phyloP scores from a whole-genome alignment of 2,888 invertebrate species.

The Rhyacophila evoluta region DNA sequence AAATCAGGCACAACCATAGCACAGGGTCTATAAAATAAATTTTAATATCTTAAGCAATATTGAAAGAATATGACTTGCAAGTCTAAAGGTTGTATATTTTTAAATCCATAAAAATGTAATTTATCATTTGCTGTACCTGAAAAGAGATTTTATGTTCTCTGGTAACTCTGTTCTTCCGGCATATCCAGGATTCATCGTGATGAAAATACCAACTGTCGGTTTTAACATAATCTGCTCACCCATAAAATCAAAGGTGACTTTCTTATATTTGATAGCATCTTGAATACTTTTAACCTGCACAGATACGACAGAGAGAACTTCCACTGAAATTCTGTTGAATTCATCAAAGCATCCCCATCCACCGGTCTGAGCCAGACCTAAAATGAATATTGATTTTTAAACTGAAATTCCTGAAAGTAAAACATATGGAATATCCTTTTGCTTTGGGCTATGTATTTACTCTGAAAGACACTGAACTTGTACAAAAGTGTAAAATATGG shows the following conservation, averaged over 20 bases:
- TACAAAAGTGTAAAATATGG: too few relatives aligned
- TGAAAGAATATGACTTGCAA: too few relatives aligned
- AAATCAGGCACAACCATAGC: constrained; percentile 99
- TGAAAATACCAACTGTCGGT: constrained; percentile 89
- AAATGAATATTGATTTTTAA: neutral
- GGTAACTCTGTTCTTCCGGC: constrained; percentile 92
- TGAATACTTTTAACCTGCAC: constrained; percentile 90
- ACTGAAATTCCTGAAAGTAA: too few relatives aligned
- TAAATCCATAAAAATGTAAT: too few relatives aligned
- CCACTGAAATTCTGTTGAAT: constrained; percentile 94
- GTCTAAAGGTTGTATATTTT: too few relatives aligned
- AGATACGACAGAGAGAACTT: constrained; percentile 94
- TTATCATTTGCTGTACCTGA: constrained; percentile 64
- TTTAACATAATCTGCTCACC: constrained; percentile 83
- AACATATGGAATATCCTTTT: neutral
- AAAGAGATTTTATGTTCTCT: constrained; percentile 81
- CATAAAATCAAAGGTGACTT: constrained; percentile 84
- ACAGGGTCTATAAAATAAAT: constrained; percentile 77
- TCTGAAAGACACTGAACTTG: neutral
- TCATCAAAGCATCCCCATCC: constrained; percentile 98
- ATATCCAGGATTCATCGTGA: constrained; percentile 97
- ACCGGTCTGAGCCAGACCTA: constrained; percentile 90
- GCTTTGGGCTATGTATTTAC: neutral
- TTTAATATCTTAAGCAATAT: neutral
- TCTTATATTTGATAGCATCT: constrained; percentile 89